phyloP scores from a whole-genome alignment of 92 coral and sea anemone species.

The Porites divaricata region DNA sequence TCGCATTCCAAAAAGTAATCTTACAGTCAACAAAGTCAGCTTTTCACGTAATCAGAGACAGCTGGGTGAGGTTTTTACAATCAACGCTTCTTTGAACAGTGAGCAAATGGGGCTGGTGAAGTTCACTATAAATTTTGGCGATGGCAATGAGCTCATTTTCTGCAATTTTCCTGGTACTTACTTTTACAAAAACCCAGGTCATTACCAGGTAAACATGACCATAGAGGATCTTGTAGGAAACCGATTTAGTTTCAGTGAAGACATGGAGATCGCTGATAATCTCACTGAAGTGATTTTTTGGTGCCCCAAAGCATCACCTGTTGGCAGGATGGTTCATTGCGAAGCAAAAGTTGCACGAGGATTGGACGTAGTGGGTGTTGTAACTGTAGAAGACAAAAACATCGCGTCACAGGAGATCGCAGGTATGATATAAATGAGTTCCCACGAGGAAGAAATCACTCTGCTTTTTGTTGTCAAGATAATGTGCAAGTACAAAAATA shows the following conservation, averaged over 20 bases:
- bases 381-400: not conserved
- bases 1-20: conserved; percentile 10
- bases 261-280: conserved; percentile 25
- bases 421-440: conserved; percentile 1
- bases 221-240: conserved; percentile 8
- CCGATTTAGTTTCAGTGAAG: not conserved
- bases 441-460: not conserved
- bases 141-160: conserved; percentile 24
- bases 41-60: not conserved
- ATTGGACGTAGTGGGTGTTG: conserved; percentile 2
- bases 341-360: conserved; percentile 17
- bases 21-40: not conserved
- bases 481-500: too few relatives aligned
- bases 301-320: conserved; percentile 15
- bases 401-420: not conserved
- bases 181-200: conserved; percentile 45
- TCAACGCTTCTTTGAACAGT: not conserved
- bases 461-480: too few relatives aligned
- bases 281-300: conserved; percentile 19
- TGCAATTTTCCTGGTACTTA: conserved; percentile 3
- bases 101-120: conserved; percentile 4
- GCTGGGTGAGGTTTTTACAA: conserved; percentile 15
- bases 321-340: conserved; percentile 11
- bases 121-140: conserved; percentile 21
- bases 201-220: conserved; percentile 3